Conservation (phyloP, 2,113 vertebrate genomes). For the Panurus biarmicus region DNA sequence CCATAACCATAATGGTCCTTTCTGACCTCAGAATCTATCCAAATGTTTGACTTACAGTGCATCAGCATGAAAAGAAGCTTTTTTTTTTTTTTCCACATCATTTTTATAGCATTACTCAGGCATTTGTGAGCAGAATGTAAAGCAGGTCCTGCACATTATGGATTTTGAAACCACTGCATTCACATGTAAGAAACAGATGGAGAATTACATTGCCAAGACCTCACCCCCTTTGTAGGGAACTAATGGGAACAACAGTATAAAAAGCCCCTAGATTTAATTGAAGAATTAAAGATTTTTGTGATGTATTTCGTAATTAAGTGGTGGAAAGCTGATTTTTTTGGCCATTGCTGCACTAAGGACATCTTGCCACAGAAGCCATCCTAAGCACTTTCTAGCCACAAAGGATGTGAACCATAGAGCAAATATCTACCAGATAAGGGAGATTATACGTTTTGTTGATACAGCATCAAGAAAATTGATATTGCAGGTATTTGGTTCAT, state of each 20-base stretch:
- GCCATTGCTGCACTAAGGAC: background rate
- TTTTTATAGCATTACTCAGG: constrained; percentile 29
- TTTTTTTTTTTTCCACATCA: background rate
- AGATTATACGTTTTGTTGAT: background rate
- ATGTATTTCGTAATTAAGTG: background rate
- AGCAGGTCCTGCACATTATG: background rate
- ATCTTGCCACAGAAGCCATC: background rate
- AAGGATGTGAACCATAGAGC: background rate
- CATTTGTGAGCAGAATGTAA: constrained; percentile 15
- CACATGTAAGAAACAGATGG: constrained; percentile 27
- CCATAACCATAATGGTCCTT: background rate
- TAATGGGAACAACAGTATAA: background rate
- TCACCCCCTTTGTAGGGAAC: background rate
- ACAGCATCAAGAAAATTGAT: background rate
- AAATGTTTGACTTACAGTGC: background rate
- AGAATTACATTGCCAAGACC: background rate
- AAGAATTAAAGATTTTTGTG: background rate
- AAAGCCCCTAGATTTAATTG: background rate
- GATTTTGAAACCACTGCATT: background rate
- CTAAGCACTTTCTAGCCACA: background rate
- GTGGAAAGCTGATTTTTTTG: background rate
- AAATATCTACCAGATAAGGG: background rate
- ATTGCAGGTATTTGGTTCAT: background rate
- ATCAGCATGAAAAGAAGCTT: background rate
- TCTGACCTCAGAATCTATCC: background rate